phyloP scores from a whole-genome alignment of 2,888 invertebrate species.

The Sthenelais limicola region DNA sequence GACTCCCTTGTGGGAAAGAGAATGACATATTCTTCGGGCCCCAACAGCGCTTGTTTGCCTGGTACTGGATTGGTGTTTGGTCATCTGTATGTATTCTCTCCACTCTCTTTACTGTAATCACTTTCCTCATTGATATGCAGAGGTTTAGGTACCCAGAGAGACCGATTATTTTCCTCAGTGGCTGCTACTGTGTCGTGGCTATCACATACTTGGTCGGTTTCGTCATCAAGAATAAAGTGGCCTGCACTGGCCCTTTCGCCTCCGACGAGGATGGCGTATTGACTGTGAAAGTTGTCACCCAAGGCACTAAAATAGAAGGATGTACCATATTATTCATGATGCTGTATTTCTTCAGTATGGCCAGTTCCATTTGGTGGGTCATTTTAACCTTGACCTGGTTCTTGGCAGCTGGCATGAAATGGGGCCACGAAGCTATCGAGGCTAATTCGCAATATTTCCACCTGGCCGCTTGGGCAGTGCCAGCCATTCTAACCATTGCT shows the following conservation, averaged over 20 bases:
- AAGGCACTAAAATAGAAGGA: conserved; percentile 77
- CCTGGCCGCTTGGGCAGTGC: conserved; percentile 97
- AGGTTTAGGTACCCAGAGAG: conserved; percentile 98
- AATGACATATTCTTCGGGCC: conserved; percentile 91
- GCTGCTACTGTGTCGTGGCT: conserved; percentile 96
- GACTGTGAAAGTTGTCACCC: conserved; percentile 74
- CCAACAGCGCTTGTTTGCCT: conserved; percentile 85
- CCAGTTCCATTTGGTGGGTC: conserved; percentile 97
- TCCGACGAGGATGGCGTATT: conserved; percentile 40
- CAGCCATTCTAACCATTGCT: conserved; percentile 94
- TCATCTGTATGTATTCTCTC: conserved; percentile 90
- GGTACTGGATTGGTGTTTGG: conserved; percentile 95
- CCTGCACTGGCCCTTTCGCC: conserved; percentile 66
- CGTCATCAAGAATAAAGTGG: conserved; percentile 72
- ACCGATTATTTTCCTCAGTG: conserved; percentile 96
- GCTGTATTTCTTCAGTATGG: conserved; percentile 93
- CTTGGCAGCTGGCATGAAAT: conserved; percentile 94
- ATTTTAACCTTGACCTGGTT: conserved; percentile 97
- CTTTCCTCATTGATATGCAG: conserved; percentile 94
- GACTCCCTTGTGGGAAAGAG: conserved; percentile 81
- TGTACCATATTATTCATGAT: conserved; percentile 97
- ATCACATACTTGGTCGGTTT: conserved; percentile 85
- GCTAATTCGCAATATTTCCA: conserved; percentile 98
- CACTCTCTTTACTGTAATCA: conserved; percentile 85
- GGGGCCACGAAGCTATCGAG: conserved; percentile 98